Evolutionary conservation across 2,113 vertebrate species (phyloP).

Genomic region (Ploceus nigricollis): DNA sequence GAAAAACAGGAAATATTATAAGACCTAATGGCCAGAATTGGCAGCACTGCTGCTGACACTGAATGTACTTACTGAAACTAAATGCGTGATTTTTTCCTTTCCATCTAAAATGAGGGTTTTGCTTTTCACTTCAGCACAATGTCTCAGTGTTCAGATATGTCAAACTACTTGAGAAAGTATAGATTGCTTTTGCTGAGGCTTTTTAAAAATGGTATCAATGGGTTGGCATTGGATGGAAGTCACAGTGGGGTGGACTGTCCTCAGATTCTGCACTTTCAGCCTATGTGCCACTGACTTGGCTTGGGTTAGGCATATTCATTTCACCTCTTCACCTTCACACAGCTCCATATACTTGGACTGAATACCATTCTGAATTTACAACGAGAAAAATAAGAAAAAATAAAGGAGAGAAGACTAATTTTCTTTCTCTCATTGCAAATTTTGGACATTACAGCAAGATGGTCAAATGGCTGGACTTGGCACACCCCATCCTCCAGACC

Average conservation of each 20-base stretch:
- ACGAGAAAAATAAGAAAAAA: fast-evolving
- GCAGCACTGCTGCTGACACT: background rate
- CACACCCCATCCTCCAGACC: background rate
- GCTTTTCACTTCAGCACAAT: background rate
- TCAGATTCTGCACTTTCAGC: background rate
- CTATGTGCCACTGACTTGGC: background rate
- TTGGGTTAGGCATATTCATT: background rate
- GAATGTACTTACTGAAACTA: background rate
- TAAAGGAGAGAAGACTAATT: background rate
- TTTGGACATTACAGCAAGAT: background rate
- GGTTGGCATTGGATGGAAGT: background rate
- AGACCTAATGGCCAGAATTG: background rate
- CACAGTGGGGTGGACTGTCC: background rate
- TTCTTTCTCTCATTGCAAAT: background rate
- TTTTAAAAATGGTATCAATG: background rate
- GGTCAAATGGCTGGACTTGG: background rate
- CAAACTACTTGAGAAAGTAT: background rate
- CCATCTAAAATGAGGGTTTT: background rate
- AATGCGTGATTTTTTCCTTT: background rate
- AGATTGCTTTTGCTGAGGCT: background rate
- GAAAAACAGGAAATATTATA: background rate
- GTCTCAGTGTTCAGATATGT: background rate
- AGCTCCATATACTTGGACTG: background rate
- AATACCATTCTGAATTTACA: background rate
- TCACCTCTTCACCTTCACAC: background rate